Percentiles rank a stretch among this genome's conserved stretches.
These are phyloP conservation scores for Acestrorhynchus altus DNA, from an alignment of 2,797 vertebrate species.

Conservation along the genomic window DNA sequence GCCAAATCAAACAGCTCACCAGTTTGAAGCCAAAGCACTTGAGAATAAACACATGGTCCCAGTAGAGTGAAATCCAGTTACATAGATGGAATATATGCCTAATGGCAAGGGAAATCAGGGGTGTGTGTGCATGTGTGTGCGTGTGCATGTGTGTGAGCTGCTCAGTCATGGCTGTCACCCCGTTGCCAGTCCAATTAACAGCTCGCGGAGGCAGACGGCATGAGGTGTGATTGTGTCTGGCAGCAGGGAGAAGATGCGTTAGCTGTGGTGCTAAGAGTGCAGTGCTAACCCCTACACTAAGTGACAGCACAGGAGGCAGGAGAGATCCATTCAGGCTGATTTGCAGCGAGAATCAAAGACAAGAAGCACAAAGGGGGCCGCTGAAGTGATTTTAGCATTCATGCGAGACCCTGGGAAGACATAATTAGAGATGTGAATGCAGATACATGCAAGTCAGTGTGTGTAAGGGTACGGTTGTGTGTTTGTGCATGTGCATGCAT, in stretches of 20 bases:
- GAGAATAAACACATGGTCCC: too few relatives aligned
- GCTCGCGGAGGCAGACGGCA: conserved; percentile 7
- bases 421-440: conserved; percentile 40
- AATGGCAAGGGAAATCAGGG: not conserved
- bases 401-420: conserved; percentile 24
- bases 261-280: not conserved
- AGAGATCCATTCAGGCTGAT: conserved; percentile 30
- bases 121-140: conserved; percentile 6
- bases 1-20: too few relatives aligned
- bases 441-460: conserved; percentile 13
- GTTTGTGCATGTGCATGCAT: not conserved
- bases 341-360: conserved; percentile 20
- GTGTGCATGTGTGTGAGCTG: conserved; percentile 15
- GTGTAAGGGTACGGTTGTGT: conserved; percentile 17
- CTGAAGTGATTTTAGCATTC: conserved; percentile 37
- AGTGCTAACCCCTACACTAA: conserved; percentile 34
- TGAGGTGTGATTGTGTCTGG: conserved; percentile 23
- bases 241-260: conserved; percentile 33
- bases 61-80: not conserved
- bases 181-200: conserved; percentile 43
- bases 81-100: not conserved
- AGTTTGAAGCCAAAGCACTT: too few relatives aligned
- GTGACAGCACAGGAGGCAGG: conserved; percentile 41
- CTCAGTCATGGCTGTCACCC: conserved; percentile 38
- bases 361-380: not conserved